Evolutionary conservation across 2,888 invertebrate genomes (phyloP), one percentile per base, ranked within the genome.

Genomic region (Macropis europaea): DNA sequence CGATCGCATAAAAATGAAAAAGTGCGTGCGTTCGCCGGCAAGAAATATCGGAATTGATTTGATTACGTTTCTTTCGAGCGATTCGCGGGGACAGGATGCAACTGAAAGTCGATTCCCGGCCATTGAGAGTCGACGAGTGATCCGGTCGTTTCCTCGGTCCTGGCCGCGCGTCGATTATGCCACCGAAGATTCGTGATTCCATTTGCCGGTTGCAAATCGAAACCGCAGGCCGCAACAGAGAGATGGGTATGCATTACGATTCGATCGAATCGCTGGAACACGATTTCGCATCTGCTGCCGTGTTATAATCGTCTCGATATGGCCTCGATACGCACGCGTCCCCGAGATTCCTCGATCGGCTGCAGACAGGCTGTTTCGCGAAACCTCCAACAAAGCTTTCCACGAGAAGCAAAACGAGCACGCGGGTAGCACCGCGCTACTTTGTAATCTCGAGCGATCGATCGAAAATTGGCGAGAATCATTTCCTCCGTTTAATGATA

Each of bases 201-300:
- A 84, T 84, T 84, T 82, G 83, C 79, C 74, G 71, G 64, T 77
- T 76, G 83, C 77, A 76, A 84, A 85, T 84, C 81, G 71, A 81
- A 84, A 84, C 84, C 85, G 67, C 84, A 84, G 63, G 48, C 57
- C 47, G 54, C 67, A 57, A 53, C 71, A 73, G 75, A 77, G 76
- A 62, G 71, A 76, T 74, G 57, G 79, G 63, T 69, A 73, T 66
- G 57, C 70, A 79, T 81, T 73, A 70, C 45, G 43, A 36, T n/a
- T 66, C 81, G 67, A 80, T 78, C 81, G 75, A 67, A 54, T 45
- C 43, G 48, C 26, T 38, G 40, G 34, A 54, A 61, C 59, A 59
- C 70, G 38, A 52, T 56, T n/a, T 76, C 57, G 60, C 59, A 63
- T 72, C 60, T 45, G 32, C 47, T 15, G 40, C 38, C 56, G 47